phyloP scores from a whole-genome alignment of 2,113 vertebrate species.

The Puma concolor region DNA sequence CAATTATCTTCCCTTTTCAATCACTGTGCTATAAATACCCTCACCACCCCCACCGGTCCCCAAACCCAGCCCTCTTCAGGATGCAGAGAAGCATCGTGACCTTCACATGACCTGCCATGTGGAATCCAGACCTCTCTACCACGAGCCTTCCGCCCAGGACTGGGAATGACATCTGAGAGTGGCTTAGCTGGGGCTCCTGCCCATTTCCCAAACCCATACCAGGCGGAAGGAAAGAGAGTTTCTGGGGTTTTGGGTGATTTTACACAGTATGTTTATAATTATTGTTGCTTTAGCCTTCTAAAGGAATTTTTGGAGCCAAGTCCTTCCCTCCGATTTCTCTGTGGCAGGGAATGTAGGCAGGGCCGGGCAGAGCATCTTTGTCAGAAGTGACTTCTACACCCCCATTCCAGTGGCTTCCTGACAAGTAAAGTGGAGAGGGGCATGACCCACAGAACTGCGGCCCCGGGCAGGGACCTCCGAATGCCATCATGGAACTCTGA shows the following conservation, averaged over 20 bases:
- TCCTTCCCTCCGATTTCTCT: slow-evolving; percentile 38
- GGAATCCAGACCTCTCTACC: not conserved
- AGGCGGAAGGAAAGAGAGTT: slow-evolving; percentile 32
- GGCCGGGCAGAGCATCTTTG: not conserved
- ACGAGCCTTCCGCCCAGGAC: not conserved
- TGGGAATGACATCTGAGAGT: not conserved
- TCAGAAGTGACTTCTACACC: not conserved
- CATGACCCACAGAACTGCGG: not conserved
- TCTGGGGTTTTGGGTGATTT: not conserved
- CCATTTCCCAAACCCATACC: slow-evolving; percentile 11
- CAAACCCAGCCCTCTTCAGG: not conserved
- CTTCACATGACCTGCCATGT: not conserved
- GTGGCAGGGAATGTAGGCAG: not conserved
- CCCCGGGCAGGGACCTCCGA: not conserved
- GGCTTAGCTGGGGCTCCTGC: not conserved
- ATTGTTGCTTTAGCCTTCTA: not conserved
- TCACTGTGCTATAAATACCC: not conserved
- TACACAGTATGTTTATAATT: slow-evolving; percentile 1
- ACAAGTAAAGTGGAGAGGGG: not conserved
- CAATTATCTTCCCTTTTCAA: not conserved
- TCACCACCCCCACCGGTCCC: not conserved
- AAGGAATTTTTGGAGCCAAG: not conserved
- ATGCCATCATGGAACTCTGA: not conserved
- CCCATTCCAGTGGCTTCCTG: not conserved
- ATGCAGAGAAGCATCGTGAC: not conserved